A percentile compares a stretch with the other conserved stretches of the same genome.
These are phyloP conservation scores for Cardinalis cardinalis DNA, from an alignment of 2,113 vertebrate species.

Conservation along the genomic window DNA sequence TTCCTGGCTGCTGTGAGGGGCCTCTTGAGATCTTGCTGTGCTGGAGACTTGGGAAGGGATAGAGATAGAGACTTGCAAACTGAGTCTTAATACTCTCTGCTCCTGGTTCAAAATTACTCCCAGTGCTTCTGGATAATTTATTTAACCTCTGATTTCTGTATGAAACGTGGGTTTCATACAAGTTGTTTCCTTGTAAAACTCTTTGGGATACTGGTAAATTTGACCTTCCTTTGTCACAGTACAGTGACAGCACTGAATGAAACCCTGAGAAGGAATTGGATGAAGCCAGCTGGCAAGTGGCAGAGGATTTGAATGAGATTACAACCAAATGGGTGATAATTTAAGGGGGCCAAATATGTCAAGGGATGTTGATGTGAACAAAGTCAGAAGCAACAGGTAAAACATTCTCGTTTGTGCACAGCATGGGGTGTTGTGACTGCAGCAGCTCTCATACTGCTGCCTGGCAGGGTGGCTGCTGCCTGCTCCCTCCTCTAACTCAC, in stretches of 20 bases:
- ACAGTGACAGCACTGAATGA: background rate
- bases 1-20: background rate
- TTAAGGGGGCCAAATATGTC: background rate
- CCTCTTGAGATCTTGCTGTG: background rate
- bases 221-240: background rate
- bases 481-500: background rate
- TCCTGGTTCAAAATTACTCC: background rate
- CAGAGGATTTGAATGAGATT: background rate
- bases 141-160: background rate
- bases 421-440: background rate
- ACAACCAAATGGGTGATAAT: rapidly evolving
- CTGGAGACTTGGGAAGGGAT: background rate
- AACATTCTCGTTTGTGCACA: rapidly evolving
- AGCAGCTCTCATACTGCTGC: background rate
- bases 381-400: background rate
- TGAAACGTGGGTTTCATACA: background rate
- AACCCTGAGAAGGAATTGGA: background rate
- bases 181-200: background rate
- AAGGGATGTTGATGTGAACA: background rate
- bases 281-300: background rate
- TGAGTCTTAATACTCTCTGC: background rate
- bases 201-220: background rate
- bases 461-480: rapidly evolving
- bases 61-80: background rate
- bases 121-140: background rate